Base-by-base conservation (phyloP, 2,888 invertebrate species). In the Amblyjoppa fuscipennis region DNA sequence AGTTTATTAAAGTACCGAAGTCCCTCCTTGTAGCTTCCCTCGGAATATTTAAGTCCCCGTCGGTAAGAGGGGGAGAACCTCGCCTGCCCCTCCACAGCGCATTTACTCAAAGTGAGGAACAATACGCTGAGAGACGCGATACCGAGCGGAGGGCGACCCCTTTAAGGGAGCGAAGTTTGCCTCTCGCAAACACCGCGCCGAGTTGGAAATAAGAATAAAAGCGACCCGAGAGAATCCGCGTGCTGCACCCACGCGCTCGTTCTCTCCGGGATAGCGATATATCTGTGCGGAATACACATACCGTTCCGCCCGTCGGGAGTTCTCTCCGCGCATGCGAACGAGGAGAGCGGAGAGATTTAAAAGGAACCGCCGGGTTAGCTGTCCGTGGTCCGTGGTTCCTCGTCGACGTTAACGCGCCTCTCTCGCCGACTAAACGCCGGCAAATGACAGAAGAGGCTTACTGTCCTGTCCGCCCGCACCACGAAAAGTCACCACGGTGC, bases 401-500 rank as follows among this genome's bases (percentile, higher is more conserved):
- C 76, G 75, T 51, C 49, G 64, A 74, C 76, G 85, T 70, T 41
- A 74, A 74, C 74, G 78, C 69, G 70, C 70, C 68, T 69, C 73
- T 81, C 73, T 81, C 74, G 69, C 56, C 59, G 84, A 88, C 88
- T 85, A 89, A 91, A 89, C 87, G 88, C 87, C 89, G 87, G 87
- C 87, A 88, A 90, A 90, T 88, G 91, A 91, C 91, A 91, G 91
- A 90, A 90, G 85, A 87, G 87, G 89, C 89, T 91, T 89, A 90
- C 90, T 90, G 92, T 90, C 88, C 91, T 92, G 92, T 91, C 91
- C 87, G 87, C 82, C 56, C 81, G 86, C 76, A 79, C 79, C 64
- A 78, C 79, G 79, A 83, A 83, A 83, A 83, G 69, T 51, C 69
- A 59, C 74, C 59, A 28, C 75, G 66, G 59, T 61, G 61, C 61